Base-by-base conservation (phyloP, 2,888 invertebrate species). In the Cataglyphis albicans region DNA sequence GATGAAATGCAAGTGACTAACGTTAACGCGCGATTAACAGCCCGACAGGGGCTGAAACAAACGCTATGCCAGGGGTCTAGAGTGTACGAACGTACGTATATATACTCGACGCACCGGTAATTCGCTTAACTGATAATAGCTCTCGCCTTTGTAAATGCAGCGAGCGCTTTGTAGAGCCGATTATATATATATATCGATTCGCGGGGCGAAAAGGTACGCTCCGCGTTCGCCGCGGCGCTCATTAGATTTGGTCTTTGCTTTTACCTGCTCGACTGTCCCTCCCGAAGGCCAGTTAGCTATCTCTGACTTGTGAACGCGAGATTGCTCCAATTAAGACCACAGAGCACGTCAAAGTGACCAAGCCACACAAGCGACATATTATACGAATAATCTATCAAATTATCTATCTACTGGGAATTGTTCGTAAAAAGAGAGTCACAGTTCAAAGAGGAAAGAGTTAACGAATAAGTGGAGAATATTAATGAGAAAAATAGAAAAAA, bases 91-190 rank as follows among this genome's bases (percentile, higher is more conserved):
- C 75, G 21, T 59, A 59, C 32, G 32, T 32, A 21, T 21, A 25
- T 63, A 63, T 82, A 88, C 83, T 87, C 82, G 81, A 81, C 84
- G 80, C 83, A 81, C 81, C 87, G 87, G 88, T 90, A 92, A 91
- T 89, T 86, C 86, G 90, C 88, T 91, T 92, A 91, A 84, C 82
- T 80, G 78, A 86, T 91, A 91, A 92, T 90, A 86, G 89, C 88
- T 89, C 90, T 88, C 85, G 87, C 86, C 88, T 91, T 90, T 91
- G 87, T 85, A 86, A 82, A 73, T 76, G 82, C 59, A 81, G 82
- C 68, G 70, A 84, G 85, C 84, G 83, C 80, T 68, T 84, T 81
- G 81, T 72, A 38, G 6, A 68, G 29, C 21, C 81, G 81, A 84
- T 83, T 21, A 21, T 21, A 21, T 25, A 25, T 52, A 65, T 65